Percentiles rank a stretch among this genome's conserved stretches.
phyloP scores from a whole-genome alignment of 2,888 invertebrate species.

The Galeruca laticollis region DNA sequence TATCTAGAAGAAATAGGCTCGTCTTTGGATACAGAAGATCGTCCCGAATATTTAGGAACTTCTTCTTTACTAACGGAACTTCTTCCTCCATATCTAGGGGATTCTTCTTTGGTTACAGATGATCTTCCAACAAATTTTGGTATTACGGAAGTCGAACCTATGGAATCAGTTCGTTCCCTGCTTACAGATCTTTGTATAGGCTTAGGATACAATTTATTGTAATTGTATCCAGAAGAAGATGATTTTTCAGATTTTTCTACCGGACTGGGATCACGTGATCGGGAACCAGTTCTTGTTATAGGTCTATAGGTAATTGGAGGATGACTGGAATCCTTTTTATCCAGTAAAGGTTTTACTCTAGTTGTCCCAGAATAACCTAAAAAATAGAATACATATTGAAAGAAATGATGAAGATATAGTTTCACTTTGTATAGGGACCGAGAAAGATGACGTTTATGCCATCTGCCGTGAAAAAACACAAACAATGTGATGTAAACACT shows the following conservation, averaged over 20 bases:
- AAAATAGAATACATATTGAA: constrained; percentile 10
- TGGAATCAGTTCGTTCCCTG: constrained; percentile 60
- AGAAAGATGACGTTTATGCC: too few relatives aligned
- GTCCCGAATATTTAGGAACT: constrained; percentile 49
- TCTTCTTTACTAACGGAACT: constrained; percentile 51
- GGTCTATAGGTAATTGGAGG: constrained; percentile 68
- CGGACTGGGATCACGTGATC: constrained; percentile 72
- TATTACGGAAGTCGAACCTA: constrained; percentile 56
- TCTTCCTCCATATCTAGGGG: constrained; percentile 49
- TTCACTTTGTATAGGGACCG: too few relatives aligned
- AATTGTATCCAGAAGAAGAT: constrained; percentile 66
- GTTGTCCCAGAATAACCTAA: constrained; percentile 42
- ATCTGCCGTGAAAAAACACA: too few relatives aligned
- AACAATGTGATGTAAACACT: too few relatives aligned
- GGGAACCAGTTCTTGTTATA: constrained; percentile 57
- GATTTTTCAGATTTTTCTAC: constrained; percentile 63
- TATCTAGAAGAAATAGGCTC: constrained; percentile 48
- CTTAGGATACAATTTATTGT: constrained; percentile 69
- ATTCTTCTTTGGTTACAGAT: constrained; percentile 49
- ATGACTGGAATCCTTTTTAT: constrained; percentile 65
- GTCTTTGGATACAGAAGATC: constrained; percentile 51
- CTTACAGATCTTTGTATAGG: constrained; percentile 60
- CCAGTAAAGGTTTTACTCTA: constrained; percentile 53
- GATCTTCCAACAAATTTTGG: constrained; percentile 55
- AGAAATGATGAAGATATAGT: too few relatives aligned